Base-by-base conservation (phyloP, 2,113 vertebrate genomes). In the Ranitomeya variabilis region DNA sequence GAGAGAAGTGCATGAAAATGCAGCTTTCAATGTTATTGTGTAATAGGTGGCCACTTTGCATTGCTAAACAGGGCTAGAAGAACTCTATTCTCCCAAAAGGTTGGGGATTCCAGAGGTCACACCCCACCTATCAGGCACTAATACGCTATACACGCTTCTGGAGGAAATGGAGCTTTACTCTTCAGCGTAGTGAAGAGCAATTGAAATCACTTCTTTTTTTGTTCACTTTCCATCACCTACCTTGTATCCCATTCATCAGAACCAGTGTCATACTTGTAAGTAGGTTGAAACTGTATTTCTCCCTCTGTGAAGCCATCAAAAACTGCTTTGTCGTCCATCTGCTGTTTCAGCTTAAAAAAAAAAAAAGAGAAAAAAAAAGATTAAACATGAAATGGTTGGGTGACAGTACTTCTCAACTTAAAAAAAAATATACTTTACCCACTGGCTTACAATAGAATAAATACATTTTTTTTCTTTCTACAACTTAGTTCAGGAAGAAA, bases 221-320 rank as follows among this genome's bases (percentile, higher is more conserved):
- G n/a, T 18, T 9, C 4, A 31, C 4, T 45, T 76, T 51, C 37
- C 8, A 51, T 21, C 10, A 19, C 91, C 45, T 95, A 99, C 98
- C 98, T 99, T 60, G 97, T 97, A 91, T 99, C 98, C 98, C 98
- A 99, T 31, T 95, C 93, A 54, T 98, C 96, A 13, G 97, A 97
- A 87, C 98, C 98, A 0, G 97, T 94, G 85, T 99, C 96, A 0
- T 99, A 99, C 91, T 99, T 99, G 90, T 99, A 99, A 0, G 98
- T 99, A 55, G 98, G 98, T 89, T 97, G 98, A 93, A 99, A 99
- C 10, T 94, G 91, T 87, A 99, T 96, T 74, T 95, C 92, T 73
- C 98, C 98, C 90, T 99, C 98, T 19, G 91, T 93, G 90, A 98
- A 99, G 89, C 96, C 97, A 79, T 95, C 95, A 91, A 99, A 99